A percentile compares a stretch with the other conserved stretches of the same genome.
These are phyloP conservation scores for Metellina segmentata DNA, from an alignment of 2,888 invertebrate genomes.

Conservation along the genomic window DNA sequence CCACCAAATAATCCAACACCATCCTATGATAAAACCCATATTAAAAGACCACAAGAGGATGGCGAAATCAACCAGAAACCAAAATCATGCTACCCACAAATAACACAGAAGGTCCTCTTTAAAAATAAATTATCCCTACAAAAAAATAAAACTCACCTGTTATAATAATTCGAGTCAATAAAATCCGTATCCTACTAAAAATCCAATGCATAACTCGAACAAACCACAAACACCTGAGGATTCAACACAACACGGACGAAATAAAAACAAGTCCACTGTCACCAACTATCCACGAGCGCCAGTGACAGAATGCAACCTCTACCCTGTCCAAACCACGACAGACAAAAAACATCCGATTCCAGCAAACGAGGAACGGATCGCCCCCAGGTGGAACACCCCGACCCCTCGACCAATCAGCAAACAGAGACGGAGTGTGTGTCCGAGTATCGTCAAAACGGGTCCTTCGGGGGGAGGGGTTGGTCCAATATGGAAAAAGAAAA, in stretches of 20 bases:
- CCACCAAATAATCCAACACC: neutral
- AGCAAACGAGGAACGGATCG: too few relatives aligned
- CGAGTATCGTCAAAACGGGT: neutral
- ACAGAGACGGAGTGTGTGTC: neutral
- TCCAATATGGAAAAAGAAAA: slow-evolving; percentile 38
- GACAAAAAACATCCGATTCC: too few relatives aligned
- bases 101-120: neutral
- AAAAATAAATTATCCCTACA: neutral
- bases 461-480: neutral
- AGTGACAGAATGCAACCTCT: too few relatives aligned
- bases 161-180: neutral
- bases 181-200: neutral
- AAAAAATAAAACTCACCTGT: slow-evolving; percentile 26
- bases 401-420: slow-evolving; percentile 52
- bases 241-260: neutral
- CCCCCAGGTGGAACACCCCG: neutral
- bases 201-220: neutral
- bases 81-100: neutral
- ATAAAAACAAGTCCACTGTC: neutral
- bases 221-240: neutral
- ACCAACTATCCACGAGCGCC: neutral
- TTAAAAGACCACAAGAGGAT: neutral
- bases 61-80: neutral
- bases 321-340: too few relatives aligned
- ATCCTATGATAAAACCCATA: neutral